phyloP scores from a whole-genome alignment of 2,888 invertebrate genomes.

The Eristalinus aeneus region DNA sequence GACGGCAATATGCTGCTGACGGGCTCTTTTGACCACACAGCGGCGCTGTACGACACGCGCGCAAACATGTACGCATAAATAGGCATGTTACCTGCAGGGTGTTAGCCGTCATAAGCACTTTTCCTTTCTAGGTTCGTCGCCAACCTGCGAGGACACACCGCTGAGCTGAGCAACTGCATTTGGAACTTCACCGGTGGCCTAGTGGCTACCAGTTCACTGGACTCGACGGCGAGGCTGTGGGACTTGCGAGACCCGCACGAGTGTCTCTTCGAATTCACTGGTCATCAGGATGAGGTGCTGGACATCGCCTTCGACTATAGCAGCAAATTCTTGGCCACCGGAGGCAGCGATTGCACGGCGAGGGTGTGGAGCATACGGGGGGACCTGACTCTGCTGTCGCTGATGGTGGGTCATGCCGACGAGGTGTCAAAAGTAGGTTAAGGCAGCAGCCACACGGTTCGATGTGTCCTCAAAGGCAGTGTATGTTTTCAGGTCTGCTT shows the following conservation, averaged over 20 bases:
- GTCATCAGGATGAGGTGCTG: slow-evolving; percentile 87
- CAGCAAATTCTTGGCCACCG: slow-evolving; percentile 87
- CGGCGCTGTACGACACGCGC: slow-evolving; percentile 88
- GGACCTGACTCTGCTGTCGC: slow-evolving; percentile 83
- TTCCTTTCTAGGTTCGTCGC: slow-evolving; percentile 81
- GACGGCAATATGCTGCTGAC: slow-evolving; percentile 87
- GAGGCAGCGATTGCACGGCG: slow-evolving; percentile 88
- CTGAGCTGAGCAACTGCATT: slow-evolving; percentile 86
- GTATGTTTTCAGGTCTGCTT: slow-evolving; percentile 85
- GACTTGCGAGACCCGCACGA: slow-evolving; percentile 82
- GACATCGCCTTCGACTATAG: slow-evolving; percentile 89
- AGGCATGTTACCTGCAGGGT: background rate
- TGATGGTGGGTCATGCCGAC: slow-evolving; percentile 85
- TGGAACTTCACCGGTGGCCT: slow-evolving; percentile 86
- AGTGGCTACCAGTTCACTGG: slow-evolving; percentile 87
- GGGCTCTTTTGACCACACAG: slow-evolving; percentile 90
- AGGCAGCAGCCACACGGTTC: background rate
- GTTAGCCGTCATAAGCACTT: slow-evolving; percentile 8
- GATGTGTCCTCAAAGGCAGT: background rate
- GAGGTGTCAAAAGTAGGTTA: slow-evolving; percentile 85
- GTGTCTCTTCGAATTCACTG: slow-evolving; percentile 83
- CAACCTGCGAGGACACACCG: slow-evolving; percentile 84
- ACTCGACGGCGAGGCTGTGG: slow-evolving; percentile 87
- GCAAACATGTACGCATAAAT: slow-evolving; percentile 82
- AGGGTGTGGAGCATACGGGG: slow-evolving; percentile 85